phyloP scores from a whole-genome alignment of 2,797 vertebrate species.

The Myripristis jacobus region DNA sequence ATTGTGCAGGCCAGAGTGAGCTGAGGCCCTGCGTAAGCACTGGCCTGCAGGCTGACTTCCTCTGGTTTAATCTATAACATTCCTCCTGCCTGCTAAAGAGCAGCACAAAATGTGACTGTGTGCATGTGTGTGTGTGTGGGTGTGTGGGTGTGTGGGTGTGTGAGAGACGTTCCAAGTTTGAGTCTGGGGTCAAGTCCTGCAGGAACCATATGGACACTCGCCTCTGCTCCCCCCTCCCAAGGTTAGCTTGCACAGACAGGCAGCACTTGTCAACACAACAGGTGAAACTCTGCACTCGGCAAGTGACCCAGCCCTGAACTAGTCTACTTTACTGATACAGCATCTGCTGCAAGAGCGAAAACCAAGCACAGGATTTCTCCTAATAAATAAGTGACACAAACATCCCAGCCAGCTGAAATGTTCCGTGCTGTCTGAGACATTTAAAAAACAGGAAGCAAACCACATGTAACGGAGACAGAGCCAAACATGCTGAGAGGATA shows the following conservation, averaged over 20 bases:
- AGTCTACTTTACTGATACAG: constrained; percentile 18
- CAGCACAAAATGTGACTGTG: constrained; percentile 40
- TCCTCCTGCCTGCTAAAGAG: constrained; percentile 56
- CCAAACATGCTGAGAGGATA: constrained; percentile 26
- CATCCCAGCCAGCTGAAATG: constrained; percentile 50
- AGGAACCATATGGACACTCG: constrained; percentile 81
- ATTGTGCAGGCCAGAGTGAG: constrained; percentile 72
- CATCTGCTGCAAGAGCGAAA: constrained; percentile 56
- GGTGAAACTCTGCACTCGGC: constrained; percentile 66
- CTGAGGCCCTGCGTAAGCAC: constrained; percentile 60
- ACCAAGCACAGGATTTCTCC: constrained; percentile 17
- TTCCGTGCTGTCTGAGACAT: constrained; percentile 18
- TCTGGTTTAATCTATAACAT: constrained; percentile 74
- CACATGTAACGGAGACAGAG: constrained; percentile 44
- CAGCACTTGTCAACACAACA: constrained; percentile 80
- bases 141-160: not conserved
- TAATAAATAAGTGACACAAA: constrained; percentile 49
- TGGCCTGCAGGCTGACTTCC: constrained; percentile 70
- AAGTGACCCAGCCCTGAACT: constrained; percentile 70
- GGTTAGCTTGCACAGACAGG: constrained; percentile 58
- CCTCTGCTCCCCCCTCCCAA: constrained; percentile 56
- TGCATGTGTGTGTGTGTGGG: constrained; percentile 4
- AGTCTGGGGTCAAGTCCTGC: constrained; percentile 64
- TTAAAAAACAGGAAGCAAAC: constrained; percentile 74
- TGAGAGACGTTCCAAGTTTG: constrained; percentile 30